Conservation (phyloP, 2,113 vertebrate genomes). For the Rhinolophus sinicus region DNA sequence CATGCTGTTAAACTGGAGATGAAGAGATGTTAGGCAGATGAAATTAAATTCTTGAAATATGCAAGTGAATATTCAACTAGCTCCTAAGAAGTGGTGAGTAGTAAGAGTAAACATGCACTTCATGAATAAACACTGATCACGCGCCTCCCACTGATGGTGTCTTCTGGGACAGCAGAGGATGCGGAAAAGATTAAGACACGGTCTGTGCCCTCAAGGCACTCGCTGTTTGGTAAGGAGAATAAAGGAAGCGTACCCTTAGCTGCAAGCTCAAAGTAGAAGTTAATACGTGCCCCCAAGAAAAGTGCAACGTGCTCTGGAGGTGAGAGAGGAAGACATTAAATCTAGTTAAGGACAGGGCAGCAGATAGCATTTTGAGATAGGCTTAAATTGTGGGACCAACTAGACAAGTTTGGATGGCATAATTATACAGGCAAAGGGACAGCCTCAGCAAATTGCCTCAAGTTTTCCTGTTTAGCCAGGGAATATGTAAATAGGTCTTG, state of each 20-base stretch:
- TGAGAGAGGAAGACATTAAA: constrained; percentile 1
- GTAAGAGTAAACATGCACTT: background rate
- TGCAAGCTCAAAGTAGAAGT: background rate
- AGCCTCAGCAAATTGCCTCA: constrained; percentile 2
- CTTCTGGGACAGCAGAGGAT: background rate
- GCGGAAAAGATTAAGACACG: background rate
- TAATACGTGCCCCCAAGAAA: background rate
- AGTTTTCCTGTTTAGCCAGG: background rate
- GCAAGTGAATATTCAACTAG: background rate
- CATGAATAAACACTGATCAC: background rate
- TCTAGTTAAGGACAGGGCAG: background rate
- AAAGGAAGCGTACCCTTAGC: background rate
- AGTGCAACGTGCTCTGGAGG: background rate
- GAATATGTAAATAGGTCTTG: background rate
- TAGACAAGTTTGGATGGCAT: background rate
- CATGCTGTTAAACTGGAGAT: background rate
- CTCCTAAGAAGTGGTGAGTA: background rate
- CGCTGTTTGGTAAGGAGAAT: background rate
- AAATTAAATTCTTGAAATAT: constrained; percentile 24
- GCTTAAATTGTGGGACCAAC: background rate
- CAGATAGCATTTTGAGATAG: background rate
- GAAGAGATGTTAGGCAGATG: background rate
- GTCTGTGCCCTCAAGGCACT: background rate
- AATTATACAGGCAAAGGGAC: background rate
- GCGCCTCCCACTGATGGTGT: background rate